Evolutionary conservation across 2,797 vertebrate species (phyloP).

Genomic region (Mus minutoides): DNA sequence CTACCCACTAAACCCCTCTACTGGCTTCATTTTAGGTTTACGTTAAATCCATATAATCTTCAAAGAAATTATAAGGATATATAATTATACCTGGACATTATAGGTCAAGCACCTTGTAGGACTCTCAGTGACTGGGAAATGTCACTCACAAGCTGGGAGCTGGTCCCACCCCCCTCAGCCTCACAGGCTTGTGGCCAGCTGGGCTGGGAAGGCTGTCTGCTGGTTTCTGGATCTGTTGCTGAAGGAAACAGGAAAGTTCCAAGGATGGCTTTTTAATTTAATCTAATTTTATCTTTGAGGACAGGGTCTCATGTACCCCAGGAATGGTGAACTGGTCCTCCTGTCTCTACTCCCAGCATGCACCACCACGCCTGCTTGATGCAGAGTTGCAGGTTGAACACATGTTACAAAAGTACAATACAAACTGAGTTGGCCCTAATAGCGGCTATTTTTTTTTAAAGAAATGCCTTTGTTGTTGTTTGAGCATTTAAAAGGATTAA

Average conservation of each 20-base stretch:
- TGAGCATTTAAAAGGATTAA: neutral
- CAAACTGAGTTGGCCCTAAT: neutral
- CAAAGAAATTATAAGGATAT: neutral
- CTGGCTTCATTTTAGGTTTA: neutral
- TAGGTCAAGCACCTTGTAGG: neutral
- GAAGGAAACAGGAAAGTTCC: neutral
- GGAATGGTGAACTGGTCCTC: too few relatives aligned
- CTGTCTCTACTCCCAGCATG: neutral
- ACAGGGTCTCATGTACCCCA: neutral
- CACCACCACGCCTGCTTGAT: neutral
- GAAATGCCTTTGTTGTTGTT: neutral
- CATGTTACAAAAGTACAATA: neutral
- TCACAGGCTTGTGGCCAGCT: neutral
- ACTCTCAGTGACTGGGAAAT: neutral
- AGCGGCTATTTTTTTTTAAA: neutral
- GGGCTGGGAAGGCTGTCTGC: accelerated
- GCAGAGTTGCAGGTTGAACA: neutral
- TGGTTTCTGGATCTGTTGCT: neutral
- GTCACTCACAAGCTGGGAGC: neutral
- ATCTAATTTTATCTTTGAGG: neutral
- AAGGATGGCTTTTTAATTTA: neutral
- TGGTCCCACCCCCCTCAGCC: accelerated
- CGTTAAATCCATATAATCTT: neutral
- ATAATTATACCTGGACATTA: neutral
- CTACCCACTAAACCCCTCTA: too few relatives aligned